Base-by-base conservation (phyloP, 2,113 vertebrate genomes). In the Drymodes brunneopygia region DNA sequence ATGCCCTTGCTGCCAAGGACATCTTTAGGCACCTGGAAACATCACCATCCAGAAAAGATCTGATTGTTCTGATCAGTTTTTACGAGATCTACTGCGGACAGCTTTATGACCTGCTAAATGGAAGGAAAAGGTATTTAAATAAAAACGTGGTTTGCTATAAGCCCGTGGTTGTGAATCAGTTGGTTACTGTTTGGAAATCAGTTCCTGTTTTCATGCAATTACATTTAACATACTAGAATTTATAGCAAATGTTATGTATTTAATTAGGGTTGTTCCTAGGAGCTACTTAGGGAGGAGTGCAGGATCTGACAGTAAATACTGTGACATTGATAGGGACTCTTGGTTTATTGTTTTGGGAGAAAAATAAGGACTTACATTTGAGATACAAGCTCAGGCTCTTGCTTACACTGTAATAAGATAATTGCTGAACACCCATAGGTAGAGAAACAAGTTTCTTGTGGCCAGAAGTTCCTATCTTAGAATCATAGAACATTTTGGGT, bases 21-120 rank as follows among this genome's bases (percentile, higher is more conserved):
- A 99, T 99, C 97, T 99, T 99, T 84, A 90, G 94, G 61, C 97
- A 98, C 64, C 96, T 99, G 50, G 97, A 98, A 91, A 54, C 94
- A 6, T 88, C 98, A 56, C 97, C 96, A 31, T 79, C 94, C 79
- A 94, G 78, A 73, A 97, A 81, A 56, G 96, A 96, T 29, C 97
- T 97, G 54, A 93, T 92, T 67, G 98, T 99, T 88, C 98, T 98
- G 92, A 98, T 99, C 97, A 99, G 99, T 89, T 99, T 99, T 95
- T 99, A 99, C 94, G 99, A 99, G 96, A 99, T 99, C 92, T 99
- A 99, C 97, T 99, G 99, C 47, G 98, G 99, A 83, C 99, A 99
- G 90, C 98, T 99, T 71, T 99, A 99, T 87, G 99, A 99, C 97
- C 96, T 99, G 87, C 97, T 99, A 73, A 98, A 99, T 81, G 97